Conservation (phyloP, 1,140 invertebrate genomes). For the Aphelenchoides avenae region DNA sequence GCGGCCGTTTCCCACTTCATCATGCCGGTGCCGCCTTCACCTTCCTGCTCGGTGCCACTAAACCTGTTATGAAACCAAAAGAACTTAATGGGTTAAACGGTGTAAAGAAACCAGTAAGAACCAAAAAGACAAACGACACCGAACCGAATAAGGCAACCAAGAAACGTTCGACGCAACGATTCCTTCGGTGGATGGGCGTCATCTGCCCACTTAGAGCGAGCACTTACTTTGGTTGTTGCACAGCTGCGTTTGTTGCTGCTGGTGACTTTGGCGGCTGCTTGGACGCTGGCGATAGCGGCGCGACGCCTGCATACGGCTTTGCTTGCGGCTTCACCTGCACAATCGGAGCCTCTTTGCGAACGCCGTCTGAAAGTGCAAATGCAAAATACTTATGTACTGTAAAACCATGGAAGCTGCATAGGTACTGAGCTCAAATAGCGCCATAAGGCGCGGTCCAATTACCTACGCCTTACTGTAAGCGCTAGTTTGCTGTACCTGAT, state of each 20-base stretch:
- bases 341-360: constrained; percentile 42
- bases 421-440: too few species aligned
- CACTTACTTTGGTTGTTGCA: too few species aligned
- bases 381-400: too few species aligned
- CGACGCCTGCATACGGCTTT: constrained; percentile 4
- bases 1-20: constrained; percentile 46
- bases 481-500: too few species aligned
- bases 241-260: constrained; percentile 8
- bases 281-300: constrained; percentile 15
- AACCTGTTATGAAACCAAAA: not conserved
- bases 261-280: constrained; percentile 10
- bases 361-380: constrained; percentile 30
- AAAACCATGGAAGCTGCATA: too few species aligned
- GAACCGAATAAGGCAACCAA: too few species aligned
- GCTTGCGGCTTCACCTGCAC: constrained; percentile 41
- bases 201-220: too few species aligned
- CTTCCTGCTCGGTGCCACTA: not conserved
- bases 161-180: not conserved
- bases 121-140: not conserved
- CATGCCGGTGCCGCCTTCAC: not conserved
- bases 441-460: too few species aligned
- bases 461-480: too few species aligned
- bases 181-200: too few species aligned
- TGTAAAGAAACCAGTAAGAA: constrained; percentile 2
- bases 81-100: constrained; percentile 3